These are phyloP conservation scores for Notothenia rossii DNA, from an alignment of 2,113 vertebrate species.

Conservation along the genomic window DNA sequence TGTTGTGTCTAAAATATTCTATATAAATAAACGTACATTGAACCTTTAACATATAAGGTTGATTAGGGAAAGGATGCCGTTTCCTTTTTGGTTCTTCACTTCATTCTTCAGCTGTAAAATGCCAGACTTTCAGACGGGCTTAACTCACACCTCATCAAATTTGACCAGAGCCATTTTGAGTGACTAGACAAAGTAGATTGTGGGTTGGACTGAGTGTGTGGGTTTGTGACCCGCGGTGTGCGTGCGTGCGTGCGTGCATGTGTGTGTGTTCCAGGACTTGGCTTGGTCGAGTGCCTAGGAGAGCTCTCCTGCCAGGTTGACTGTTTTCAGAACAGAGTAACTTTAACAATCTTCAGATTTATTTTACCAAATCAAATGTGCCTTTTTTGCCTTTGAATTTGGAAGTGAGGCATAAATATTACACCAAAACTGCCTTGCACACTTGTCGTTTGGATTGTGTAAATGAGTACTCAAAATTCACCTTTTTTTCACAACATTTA, in stretches of 20 bases:
- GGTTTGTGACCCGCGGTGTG: constrained; percentile 73
- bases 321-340: constrained; percentile 67
- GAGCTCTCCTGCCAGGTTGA: constrained; percentile 67
- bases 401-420: not conserved
- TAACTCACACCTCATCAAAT: constrained; percentile 64
- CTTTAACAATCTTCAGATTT: constrained; percentile 76
- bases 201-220: constrained; percentile 72
- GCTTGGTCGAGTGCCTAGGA: constrained; percentile 72
- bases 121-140: constrained; percentile 52
- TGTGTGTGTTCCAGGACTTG: constrained; percentile 61
- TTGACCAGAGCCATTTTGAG: constrained; percentile 76
- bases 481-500: not conserved
- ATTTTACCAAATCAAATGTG: constrained; percentile 70
- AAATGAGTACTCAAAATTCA: constrained; percentile 1
- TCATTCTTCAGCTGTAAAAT: constrained; percentile 30
- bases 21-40: too few relatives aligned
- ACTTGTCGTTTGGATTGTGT: constrained; percentile 6
- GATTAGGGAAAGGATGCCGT: not conserved
- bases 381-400: constrained; percentile 9
- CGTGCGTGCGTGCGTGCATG: constrained; percentile 29
- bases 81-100: constrained; percentile 20
- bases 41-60: not conserved
- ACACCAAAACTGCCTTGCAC: not conserved
- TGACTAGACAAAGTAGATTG: constrained; percentile 76
- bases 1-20: too few relatives aligned